Evolutionary conservation across 2,797 vertebrate genomes (phyloP), one percentile per base, ranked within the genome.

Genomic region (Leptoclinus maculatus): DNA sequence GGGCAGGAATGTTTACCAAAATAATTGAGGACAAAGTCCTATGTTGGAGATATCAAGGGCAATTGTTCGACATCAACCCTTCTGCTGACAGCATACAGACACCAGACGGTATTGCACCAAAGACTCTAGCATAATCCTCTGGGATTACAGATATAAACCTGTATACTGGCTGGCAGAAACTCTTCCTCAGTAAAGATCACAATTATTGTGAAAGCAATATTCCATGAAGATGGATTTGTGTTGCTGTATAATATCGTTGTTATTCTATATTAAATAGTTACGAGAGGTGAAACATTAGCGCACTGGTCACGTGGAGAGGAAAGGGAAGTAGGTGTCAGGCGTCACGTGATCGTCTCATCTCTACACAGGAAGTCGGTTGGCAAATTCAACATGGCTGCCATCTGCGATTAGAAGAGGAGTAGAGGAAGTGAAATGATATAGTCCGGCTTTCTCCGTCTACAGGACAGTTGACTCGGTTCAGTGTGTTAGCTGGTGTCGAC

Each of bases 321-420:
- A 59, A 2, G 25, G 67, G 67, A 71, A 71, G 68, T 47, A 1
- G 36, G 19, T 16, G 25, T 64, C 60, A 53, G 19, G 12, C 38
- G 9, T 90, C 89, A 92, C 85, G 45, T 92, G 91, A 91, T 89
- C 82, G 71, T 71, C 66, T 89, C 74, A 77, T 66, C 62, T 76
- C 77, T 21, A 87, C 85, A 88, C 91, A 90, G 94, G 93, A 94
- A 93, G 84, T 88, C 54, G 86, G 78, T 80, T 74, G 59, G 66
- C 64, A 25, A 72, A 85, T 91, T 82, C 91, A 94, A 94, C 79
- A 95, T 95, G 95, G 94, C 94, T 72, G 91, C 82, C 45, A 78
- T 89, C 57, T 83, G 78, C 80, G 87, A 83, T 78, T 83, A 86
- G 76, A 89, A 74, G 72, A 81, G 86, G 83, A 89, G 74, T 80